Base-by-base conservation (phyloP, 37 sponge, comb jelly and placozoan genomes). In the Halichondria panicea region DNA sequence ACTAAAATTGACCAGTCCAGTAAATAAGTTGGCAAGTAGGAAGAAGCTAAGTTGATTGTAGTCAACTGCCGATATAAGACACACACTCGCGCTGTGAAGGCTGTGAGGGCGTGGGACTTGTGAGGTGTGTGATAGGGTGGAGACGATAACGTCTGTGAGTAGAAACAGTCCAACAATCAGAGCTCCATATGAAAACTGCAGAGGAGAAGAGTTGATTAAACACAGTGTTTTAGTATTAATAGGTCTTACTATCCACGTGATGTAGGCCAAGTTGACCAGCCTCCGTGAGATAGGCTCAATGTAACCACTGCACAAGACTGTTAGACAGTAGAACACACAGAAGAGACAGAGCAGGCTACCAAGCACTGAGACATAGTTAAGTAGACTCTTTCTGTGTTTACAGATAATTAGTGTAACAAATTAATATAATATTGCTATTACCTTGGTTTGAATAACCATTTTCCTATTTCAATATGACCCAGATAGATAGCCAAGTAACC, bases 21-120 rank as follows among this genome's bases (percentile, higher is more conserved):
- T 99, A 42, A 89, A 54, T 1, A 95, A 22, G 63, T 99, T 99
- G 21, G 92, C 99, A 12, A 83, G 18, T 21, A 99, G 68, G 71
- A 99, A 99, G 85, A 85, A 93, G 37, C 45, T 61, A 25, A 99
- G 85, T 46, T 99, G 99, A 73, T 99, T 95, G 64, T 87, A 75
- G 61, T 93, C 82, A 15, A 99, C 85, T 32, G 96, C 91, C 13
- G 89, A 84, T 7, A 92, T 38, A 4, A 93, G 28, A 39, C 91
- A 91, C 36, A 78, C 32, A 8, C 1, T 43, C 11, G 66, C 24
- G 34, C 30, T 21, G 5, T 33, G 72, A 46, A 44, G 73, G 24
- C 15, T 55, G 41, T 55, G 73, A 56, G 57, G 73, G 55, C 22
- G 57, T 34, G 73, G 48, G 0, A 4, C 9, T 19, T n/a, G 53